These are phyloP conservation scores for Drosophila flavopinicola DNA, from an alignment of 2,888 invertebrate species.

Conservation along the genomic window DNA sequence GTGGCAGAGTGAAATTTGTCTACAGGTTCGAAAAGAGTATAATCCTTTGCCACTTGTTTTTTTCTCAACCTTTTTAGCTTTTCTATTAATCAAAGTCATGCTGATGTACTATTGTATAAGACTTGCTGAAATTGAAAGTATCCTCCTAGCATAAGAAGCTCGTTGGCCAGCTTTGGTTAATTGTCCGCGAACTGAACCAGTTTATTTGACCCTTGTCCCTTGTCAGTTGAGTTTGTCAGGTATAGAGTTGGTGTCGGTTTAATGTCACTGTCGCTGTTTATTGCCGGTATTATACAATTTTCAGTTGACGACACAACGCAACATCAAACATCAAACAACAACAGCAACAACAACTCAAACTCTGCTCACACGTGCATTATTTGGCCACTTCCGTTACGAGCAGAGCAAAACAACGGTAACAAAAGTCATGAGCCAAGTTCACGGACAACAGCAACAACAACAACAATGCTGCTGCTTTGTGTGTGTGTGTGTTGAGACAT, in stretches of 20 bases:
- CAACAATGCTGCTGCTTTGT: no score
- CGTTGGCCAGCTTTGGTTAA: background rate
- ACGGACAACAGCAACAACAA: constrained; percentile 58
- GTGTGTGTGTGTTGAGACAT: background rate
- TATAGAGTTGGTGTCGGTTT: no score
- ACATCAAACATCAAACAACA: background rate
- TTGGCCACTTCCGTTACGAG: constrained; percentile 66
- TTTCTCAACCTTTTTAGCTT: no score
- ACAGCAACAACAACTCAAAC: constrained; percentile 75
- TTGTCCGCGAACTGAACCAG: constrained; percentile 16
- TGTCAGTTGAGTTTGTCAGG: constrained; percentile 10
- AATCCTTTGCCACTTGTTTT: no score
- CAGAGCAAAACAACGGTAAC: constrained; percentile 53
- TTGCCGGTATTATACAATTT: constrained; percentile 57
- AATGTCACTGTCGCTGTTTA: constrained; percentile 36
- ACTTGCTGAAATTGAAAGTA: constrained; percentile 26
- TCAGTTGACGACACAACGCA: constrained; percentile 38
- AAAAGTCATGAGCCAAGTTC: constrained; percentile 76
- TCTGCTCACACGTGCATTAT: constrained; percentile 29
- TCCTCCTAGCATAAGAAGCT: constrained; percentile 1
- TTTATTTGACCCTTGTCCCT: constrained; percentile 19
- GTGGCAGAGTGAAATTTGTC: no score
- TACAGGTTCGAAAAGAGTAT: no score
- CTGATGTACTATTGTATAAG: background rate
- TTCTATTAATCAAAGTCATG: no score